Conservation (phyloP, 2,113 vertebrate species). For the Cavia porcellus region DNA sequence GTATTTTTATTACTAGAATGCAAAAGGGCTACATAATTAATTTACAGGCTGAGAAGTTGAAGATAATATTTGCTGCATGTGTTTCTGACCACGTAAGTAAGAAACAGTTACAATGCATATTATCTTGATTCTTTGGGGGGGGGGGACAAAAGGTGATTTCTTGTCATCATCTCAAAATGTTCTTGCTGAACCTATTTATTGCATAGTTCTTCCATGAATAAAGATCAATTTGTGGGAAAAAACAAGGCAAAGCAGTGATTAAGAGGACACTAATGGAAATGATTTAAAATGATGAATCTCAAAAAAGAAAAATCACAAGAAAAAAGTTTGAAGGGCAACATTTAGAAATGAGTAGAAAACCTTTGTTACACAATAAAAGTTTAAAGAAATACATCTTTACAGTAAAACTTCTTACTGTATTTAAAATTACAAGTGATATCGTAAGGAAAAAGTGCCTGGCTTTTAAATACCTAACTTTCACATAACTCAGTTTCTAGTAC, state of each 20-base stretch:
- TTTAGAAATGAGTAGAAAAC: background rate
- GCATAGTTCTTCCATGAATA: background rate
- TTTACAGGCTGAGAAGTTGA: slow-evolving; percentile 71
- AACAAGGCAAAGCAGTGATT: background rate
- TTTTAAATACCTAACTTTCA: slow-evolving; percentile 48
- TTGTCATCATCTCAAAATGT: slow-evolving; percentile 2
- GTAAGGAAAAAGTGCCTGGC: background rate
- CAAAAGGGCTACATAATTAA: slow-evolving; percentile 61
- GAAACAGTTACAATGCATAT: slow-evolving; percentile 6
- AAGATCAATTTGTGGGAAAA: background rate
- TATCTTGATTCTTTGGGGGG: background rate
- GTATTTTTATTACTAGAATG: slow-evolving; percentile 72
- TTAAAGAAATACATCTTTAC: background rate
- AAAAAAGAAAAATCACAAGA: background rate
- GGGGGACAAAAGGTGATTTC: too few relatives aligned
- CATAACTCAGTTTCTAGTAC: background rate
- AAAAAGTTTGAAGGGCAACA: background rate
- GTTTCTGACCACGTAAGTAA: slow-evolving; percentile 18
- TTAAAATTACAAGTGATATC: slow-evolving; percentile 20
- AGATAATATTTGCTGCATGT: slow-evolving; percentile 3
- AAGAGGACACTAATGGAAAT: background rate
- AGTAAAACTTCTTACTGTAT: background rate
- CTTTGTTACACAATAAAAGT: background rate
- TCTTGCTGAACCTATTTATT: background rate
- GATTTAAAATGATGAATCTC: background rate